Conservation (phyloP, 2,888 invertebrate genomes). For the Erynnis tages region DNA sequence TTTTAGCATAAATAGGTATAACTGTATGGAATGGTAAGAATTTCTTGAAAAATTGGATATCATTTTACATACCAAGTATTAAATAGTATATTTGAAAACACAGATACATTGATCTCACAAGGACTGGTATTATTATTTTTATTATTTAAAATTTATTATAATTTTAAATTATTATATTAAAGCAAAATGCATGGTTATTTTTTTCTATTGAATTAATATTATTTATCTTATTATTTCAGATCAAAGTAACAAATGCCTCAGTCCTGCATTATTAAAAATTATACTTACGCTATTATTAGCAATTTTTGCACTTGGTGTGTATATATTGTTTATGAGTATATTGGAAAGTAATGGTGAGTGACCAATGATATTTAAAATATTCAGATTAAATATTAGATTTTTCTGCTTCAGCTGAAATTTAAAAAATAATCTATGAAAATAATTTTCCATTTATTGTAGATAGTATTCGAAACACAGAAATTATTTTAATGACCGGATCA, state of each 20-base stretch:
- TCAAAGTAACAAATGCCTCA: conserved; percentile 46
- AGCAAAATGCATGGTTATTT: neutral
- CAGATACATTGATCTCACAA: no score
- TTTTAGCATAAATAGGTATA: no score
- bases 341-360: conserved; percentile 51
- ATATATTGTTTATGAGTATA: conserved; percentile 47
- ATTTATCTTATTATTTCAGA: conserved; percentile 43
- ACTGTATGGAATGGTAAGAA: no score
- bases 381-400: neutral
- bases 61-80: no score
- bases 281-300: conserved; percentile 45
- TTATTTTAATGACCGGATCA: conserved; percentile 53
- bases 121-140: no score
- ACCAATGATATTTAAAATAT: neutral
- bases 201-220: neutral
- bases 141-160: neutral
- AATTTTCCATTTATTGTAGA: conserved; percentile 51
- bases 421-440: no score
- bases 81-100: no score
- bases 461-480: conserved; percentile 47
- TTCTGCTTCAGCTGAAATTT: no score
- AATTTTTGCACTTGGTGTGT: conserved; percentile 47
- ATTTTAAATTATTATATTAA: no score
- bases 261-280: conserved; percentile 48
- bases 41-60: no score